These are phyloP conservation scores for Equus quagga DNA, from an alignment of 2,113 vertebrate genomes.

Conservation along the genomic window DNA sequence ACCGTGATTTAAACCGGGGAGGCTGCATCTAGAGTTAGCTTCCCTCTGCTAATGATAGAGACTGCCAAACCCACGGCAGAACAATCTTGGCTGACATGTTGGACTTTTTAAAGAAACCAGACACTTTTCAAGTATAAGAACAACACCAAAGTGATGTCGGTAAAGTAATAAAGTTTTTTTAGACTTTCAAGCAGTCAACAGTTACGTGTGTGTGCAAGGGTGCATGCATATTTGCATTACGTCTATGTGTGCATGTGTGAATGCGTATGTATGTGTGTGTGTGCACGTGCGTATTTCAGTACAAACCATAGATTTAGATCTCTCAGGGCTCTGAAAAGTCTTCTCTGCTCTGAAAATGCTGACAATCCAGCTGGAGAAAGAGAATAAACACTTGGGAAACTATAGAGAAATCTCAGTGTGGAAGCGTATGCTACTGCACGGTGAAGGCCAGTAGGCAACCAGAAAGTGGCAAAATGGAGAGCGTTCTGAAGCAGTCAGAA, in stretches of 20 bases:
- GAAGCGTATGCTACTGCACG: accelerated
- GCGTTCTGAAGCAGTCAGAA: not conserved
- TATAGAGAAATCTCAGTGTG: not conserved
- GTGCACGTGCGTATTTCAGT: not conserved
- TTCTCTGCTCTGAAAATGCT: not conserved
- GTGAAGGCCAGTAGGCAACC: not conserved
- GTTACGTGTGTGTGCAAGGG: not conserved
- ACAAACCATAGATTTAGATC: not conserved
- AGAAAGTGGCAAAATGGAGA: accelerated
- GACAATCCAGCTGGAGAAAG: not conserved
- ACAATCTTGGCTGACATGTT: accelerated
- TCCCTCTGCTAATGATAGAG: not conserved
- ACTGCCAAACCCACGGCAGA: accelerated
- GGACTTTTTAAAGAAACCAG: not conserved
- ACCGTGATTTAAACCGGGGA: accelerated
- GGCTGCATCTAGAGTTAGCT: not conserved
- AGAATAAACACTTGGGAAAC: not conserved
- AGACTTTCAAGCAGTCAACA: not conserved
- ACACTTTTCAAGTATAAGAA: not conserved
- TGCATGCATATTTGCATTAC: too few relatives aligned
- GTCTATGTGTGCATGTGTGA: too few relatives aligned
- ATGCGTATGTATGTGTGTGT: not conserved
- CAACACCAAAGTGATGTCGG: not conserved
- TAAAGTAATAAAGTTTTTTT: not conserved
- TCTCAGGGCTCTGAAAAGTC: not conserved